A percentile compares a stretch with the other conserved stretches of the same genome.
These are phyloP conservation scores for Lepidothrix coronata DNA, from an alignment of 2,113 vertebrate species.

Conservation along the genomic window DNA sequence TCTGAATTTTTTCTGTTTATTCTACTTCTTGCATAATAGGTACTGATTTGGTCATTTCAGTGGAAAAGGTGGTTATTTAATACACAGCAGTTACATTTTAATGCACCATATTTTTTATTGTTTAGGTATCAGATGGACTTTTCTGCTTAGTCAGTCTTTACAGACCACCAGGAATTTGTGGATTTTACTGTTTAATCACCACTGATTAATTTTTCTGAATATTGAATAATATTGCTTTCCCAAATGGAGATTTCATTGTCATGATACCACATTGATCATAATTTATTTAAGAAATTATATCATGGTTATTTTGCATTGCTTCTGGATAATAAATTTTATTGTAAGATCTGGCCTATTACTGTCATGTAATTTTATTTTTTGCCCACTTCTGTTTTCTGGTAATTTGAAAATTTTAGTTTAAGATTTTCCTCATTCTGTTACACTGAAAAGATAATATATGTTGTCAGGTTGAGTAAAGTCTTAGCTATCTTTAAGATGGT, in stretches of 20 bases:
- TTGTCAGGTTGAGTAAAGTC: not conserved
- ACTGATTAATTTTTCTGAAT: not conserved
- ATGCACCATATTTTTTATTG: not conserved
- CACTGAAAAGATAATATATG: rapidly evolving
- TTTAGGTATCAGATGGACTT: not conserved
- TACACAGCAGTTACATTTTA: not conserved
- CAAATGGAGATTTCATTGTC: not conserved
- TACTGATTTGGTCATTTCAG: not conserved
- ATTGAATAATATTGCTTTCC: not conserved
- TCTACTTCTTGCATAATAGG: not conserved
- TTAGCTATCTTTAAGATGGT: not conserved
- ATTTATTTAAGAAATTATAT: not conserved
- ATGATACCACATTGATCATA: not conserved
- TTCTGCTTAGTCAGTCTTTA: not conserved
- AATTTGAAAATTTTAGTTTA: not conserved
- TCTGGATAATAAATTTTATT: not conserved
- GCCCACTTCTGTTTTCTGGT: not conserved
- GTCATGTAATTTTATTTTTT: not conserved
- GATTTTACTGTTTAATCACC: not conserved
- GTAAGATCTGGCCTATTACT: not conserved
- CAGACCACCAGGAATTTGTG: not conserved
- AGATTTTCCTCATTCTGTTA: not conserved
- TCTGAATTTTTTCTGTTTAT: not conserved
- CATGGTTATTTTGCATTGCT: not conserved
- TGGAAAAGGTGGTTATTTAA: not conserved